Evolutionary conservation across 2,797 vertebrate genomes (phyloP), one percentile per base, ranked within the genome.

Genomic region (Momotus momota): DNA sequence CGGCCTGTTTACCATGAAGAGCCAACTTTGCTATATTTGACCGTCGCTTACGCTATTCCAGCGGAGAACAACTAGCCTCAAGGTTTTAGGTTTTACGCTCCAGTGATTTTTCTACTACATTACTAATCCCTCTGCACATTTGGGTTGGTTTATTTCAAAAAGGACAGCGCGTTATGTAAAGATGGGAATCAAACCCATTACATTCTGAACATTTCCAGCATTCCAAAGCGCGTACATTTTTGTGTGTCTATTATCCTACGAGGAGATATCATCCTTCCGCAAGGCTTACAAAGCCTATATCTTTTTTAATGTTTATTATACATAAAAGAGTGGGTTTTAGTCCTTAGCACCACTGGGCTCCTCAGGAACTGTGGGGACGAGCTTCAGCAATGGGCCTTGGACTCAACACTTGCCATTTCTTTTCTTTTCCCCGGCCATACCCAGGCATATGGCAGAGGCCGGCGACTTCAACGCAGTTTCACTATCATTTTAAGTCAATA

Each of bases 71-170:
- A 67, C 58, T 16, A 29, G n/a, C 87, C 85, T 66, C 87, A 9
- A 95, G 96, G 87, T 90, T 94, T 94, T 75, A 69, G 55, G 82
- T 65, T 95, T 93, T 66, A 79, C 7, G 85, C 85, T 90, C 73
- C 80, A 52, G 75, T 73, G 85, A 70, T 72, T 94, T 55, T 93
- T 95, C 91, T 96, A 94, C 93, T 90, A 72, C 73, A 67, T 93
- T 67, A 81, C 88, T 88, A 71, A 95, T 90, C 31, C n/a, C 66
- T 70, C 66, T 84, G 93, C 87, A 79, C 91, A 93, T 97, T 95
- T 95, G 88, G 91, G 94, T 55, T 86, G 79, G 20, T 95, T 96
- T 95, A 94, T 91, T 75, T 74, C 70, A 82, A 82, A 88, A 61
- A 77, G 35, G 81, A 60, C 86, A 90, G 61, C 40, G 10, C 23